Conservation (phyloP, 2,888 invertebrate genomes). For the Stegana nigrithorax region DNA sequence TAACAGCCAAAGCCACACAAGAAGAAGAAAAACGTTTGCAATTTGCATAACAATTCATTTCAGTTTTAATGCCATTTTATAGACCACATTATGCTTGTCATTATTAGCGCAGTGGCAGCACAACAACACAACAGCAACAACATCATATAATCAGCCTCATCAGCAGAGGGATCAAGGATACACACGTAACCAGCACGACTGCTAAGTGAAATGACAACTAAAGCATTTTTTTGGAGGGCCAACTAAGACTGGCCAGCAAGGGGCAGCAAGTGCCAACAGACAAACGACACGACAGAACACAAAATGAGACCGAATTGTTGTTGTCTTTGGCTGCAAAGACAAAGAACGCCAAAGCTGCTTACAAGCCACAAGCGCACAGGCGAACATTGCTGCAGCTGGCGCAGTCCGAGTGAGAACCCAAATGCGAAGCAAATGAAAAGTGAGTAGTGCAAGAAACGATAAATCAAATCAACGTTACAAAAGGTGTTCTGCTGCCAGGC, state of each 20-base stretch:
- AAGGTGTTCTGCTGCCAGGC: not conserved
- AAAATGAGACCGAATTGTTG: too few relatives aligned
- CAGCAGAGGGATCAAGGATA: slow-evolving; percentile 1
- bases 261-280: too few relatives aligned
- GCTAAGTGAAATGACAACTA: not conserved
- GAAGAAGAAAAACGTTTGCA: slow-evolving; percentile 15
- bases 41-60: slow-evolving; percentile 48
- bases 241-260: too few relatives aligned
- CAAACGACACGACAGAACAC: too few relatives aligned
- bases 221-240: too few relatives aligned
- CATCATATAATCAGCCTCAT: too few relatives aligned
- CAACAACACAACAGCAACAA: slow-evolving; percentile 7
- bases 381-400: too few relatives aligned
- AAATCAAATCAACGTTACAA: slow-evolving; percentile 45
- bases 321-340: too few relatives aligned
- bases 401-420: too few relatives aligned
- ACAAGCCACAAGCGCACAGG: not conserved
- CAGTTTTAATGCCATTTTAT: slow-evolving; percentile 41
- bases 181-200: not conserved
- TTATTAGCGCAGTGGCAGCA: slow-evolving; percentile 31
- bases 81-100: slow-evolving; percentile 31
- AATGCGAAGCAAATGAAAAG: too few relatives aligned
- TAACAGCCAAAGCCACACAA: too few relatives aligned
- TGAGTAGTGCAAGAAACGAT: slow-evolving; percentile 38
- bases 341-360: not conserved